Evolutionary conservation across 2,797 vertebrate genomes (phyloP), one percentile per base, ranked within the genome.

Genomic region (Ctenochaetus hawaiiensis): DNA sequence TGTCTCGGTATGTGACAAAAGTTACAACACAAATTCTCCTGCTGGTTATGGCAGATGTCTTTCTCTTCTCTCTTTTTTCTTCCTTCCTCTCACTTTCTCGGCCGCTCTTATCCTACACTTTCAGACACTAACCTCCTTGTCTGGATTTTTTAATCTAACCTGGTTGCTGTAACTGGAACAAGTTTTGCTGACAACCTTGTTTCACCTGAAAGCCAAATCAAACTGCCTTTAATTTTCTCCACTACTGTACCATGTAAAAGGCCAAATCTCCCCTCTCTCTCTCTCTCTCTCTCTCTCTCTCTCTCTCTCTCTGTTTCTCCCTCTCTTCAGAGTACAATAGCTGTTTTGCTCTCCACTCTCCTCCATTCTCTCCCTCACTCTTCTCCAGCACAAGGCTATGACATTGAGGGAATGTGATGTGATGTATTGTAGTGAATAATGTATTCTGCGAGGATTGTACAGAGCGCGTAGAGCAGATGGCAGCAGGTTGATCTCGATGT

Each of bases 361-460:
- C 63, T 68, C 80, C 62, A 23, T 83, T 89, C 81, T 72, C 75
- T 79, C 79, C 62, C 85, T 82, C 83, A 72, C 71, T 90, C 83
- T 73, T 86, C 87, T 86, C 88, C 78, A 84, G 79, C 83, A 87
- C 90, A 89, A 90, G 92, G 91, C 90, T 94, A 70, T 93, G 93
- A 94, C 92, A 95, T 94, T 94, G 93, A 93, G 93, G 92, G 93
- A 94, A 94, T 93, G 92, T 93, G 94, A 93, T 94, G 92, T 92
- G 93, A 93, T 94, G 93, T 94, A 93, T 93, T 93, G 91, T 94
- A 85, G 91, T 93, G 91, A 94, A 94, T 94, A 93, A 92, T 94
- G 90, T 93, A 93, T 94, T 94, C 91, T 91, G 91, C 87, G 39
- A 92, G 90, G 90, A 93, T 92, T 94, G 94, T 93, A 92, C 89